phyloP scores from a whole-genome alignment of 2,797 vertebrate species.

The Gambelia wislizenii region DNA sequence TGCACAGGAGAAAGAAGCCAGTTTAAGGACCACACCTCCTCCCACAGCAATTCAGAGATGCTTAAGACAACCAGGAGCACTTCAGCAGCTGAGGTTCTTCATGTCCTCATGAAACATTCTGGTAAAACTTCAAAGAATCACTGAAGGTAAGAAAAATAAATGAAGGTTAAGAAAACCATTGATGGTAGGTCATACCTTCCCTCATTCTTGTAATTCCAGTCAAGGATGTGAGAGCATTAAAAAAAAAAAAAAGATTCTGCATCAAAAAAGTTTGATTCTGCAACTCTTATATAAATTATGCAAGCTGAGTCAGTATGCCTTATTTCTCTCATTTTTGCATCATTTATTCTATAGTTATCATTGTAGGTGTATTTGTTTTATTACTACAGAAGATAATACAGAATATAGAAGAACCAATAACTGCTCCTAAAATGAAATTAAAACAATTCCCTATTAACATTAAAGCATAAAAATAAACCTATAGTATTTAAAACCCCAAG shows the following conservation, averaged over 20 bases:
- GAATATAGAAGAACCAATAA: neutral
- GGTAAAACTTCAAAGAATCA: neutral
- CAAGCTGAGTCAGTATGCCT: neutral
- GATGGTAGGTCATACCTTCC: neutral
- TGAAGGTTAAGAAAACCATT: neutral
- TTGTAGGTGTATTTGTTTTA: neutral
- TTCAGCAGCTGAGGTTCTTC: neutral
- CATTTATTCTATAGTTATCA: neutral
- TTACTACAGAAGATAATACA: neutral
- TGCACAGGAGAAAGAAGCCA: conserved; percentile 16
- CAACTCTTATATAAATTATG: neutral
- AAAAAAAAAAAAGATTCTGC: neutral
- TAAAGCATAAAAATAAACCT: neutral
- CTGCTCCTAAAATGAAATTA: neutral
- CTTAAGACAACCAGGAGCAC: neutral
- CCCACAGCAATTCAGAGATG: neutral
- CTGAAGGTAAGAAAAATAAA: neutral
- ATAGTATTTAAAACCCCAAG: neutral
- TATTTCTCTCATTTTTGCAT: neutral
- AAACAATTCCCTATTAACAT: neutral
- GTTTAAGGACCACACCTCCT: neutral
- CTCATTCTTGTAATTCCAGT: neutral
- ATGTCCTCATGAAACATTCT: neutral
- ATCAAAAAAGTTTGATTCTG: neutral
- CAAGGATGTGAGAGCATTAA: neutral